Percentiles rank a stretch among this genome's conserved stretches.
Evolutionary conservation across 2,888 invertebrate genomes (phyloP).

Genomic region (Podabrus alpinus): DNA sequence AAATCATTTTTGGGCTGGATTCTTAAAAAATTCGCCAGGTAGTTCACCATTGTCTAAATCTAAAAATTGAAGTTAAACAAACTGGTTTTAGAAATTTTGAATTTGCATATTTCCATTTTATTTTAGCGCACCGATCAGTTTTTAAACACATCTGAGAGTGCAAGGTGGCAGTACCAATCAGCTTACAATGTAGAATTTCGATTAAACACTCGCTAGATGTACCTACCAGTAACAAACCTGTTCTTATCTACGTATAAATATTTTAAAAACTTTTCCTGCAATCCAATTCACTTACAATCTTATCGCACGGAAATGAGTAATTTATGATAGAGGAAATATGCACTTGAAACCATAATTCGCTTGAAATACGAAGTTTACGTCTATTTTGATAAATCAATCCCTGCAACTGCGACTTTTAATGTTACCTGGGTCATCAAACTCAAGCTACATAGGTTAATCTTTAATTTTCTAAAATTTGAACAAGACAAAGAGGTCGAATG

Average conservation of each 20-base stretch:
- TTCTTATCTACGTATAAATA: neutral
- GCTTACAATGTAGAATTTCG: no score
- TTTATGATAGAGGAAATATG: neutral
- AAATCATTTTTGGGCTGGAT: no score
- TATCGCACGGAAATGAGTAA: neutral
- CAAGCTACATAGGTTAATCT: neutral
- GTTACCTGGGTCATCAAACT: neutral
- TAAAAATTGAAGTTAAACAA: no score
- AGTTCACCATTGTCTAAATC: no score
- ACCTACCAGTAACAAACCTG: no score
- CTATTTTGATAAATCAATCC: neutral
- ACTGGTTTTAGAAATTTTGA: no score
- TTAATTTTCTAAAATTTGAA: neutral
- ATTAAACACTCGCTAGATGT: no score
- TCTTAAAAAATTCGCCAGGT: no score
- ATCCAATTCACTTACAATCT: neutral
- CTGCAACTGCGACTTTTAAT: neutral
- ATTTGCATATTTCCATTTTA: no score
- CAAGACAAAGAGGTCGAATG: neutral
- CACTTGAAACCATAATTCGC: neutral
- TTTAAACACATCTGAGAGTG: no score
- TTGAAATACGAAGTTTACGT: neutral
- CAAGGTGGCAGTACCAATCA: no score
- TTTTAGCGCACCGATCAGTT: no score
- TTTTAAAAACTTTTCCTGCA: neutral